A percentile compares a stretch with the other conserved stretches of the same genome.
Conservation (phyloP, 2,888 invertebrate genomes). For the Dromius quadrimaculatus region DNA sequence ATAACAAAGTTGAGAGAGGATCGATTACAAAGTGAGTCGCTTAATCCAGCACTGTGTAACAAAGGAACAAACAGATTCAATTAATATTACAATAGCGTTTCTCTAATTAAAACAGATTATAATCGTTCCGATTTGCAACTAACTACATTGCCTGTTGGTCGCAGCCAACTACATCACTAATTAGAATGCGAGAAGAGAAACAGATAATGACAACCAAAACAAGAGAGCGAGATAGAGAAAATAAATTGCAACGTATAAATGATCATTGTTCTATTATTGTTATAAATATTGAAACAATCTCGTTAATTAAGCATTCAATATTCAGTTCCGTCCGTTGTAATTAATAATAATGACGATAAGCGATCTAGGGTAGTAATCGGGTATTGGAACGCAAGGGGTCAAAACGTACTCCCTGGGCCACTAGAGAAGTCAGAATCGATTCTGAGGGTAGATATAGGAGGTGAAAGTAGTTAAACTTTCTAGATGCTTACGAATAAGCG, state of each 20-base stretch:
- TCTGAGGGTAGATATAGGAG: neutral
- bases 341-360: constrained; percentile 36
- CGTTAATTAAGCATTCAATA: constrained; percentile 41
- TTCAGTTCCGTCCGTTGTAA: constrained; percentile 29
- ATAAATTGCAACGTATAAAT: constrained; percentile 22
- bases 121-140: constrained; percentile 48
- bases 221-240: constrained; percentile 15
- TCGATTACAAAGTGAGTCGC: constrained; percentile 7
- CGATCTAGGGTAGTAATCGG: neutral
- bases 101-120: constrained; percentile 51
- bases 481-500: too few species aligned
- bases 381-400: neutral
- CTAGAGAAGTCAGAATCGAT: too few species aligned
- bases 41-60: constrained; percentile 23
- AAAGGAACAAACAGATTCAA: constrained; percentile 50
- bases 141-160: constrained; percentile 23
- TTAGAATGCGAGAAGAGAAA: constrained; percentile 17
- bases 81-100: constrained; percentile 51
- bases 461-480: neutral
- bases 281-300: constrained; percentile 40
- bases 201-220: neutral
- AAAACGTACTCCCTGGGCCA: neutral
- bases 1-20: constrained; percentile 1
- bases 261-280: constrained; percentile 41
- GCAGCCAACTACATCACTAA: neutral